phyloP scores from a whole-genome alignment of 2,888 invertebrate genomes.

The Harpalus rubripes region DNA sequence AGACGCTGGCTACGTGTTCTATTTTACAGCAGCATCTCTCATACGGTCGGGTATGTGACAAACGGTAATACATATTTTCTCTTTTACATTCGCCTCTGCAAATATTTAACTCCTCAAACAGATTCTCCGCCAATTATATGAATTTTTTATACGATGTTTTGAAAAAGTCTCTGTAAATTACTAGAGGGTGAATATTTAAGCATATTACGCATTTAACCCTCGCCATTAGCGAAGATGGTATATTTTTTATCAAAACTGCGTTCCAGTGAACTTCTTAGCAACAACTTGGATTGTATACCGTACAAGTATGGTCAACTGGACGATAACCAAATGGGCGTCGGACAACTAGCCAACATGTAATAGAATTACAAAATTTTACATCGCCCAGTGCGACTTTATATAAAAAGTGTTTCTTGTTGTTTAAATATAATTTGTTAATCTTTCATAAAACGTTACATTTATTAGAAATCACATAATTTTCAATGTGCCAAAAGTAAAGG shows the following conservation, averaged over 20 bases:
- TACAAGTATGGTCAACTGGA: no score
- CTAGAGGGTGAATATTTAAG: conserved; percentile 35
- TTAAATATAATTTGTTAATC: no score
- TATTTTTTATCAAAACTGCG: not conserved
- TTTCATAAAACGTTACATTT: no score
- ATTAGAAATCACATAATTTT: no score
- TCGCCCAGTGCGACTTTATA: no score
- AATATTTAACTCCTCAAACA: conserved; percentile 39
- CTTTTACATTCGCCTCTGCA: conserved; percentile 1
- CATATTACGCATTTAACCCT: conserved; percentile 27
- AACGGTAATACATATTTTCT: conserved; percentile 30
- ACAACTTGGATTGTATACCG: not conserved
- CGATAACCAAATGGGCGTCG: no score
- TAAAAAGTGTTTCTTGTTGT: no score
- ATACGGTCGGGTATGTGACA: conserved; percentile 21
- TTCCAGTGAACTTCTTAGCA: not conserved
- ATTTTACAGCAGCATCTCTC: not conserved
- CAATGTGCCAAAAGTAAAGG: no score
- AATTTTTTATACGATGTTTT: conserved; percentile 43
- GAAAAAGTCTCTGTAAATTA: conserved; percentile 45
- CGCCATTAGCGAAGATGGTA: conserved; percentile 11
- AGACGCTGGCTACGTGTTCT: conserved; percentile 14
- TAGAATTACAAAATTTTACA: no score
- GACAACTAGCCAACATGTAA: no score
- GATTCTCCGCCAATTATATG: conserved; percentile 32